Conservation (phyloP, 2,113 vertebrate species). For the Symphodus melops region DNA sequence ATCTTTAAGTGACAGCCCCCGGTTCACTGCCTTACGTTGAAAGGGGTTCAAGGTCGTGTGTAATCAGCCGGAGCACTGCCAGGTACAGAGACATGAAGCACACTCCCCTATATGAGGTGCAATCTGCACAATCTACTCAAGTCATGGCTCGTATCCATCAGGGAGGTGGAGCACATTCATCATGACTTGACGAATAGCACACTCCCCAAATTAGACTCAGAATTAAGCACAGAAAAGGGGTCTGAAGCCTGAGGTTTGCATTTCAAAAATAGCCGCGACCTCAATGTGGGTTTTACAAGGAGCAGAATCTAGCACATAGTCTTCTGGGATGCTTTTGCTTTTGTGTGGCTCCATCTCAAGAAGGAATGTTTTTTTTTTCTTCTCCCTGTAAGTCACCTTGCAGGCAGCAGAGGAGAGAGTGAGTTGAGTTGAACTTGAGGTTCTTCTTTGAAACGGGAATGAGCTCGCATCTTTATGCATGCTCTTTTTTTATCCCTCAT, state of each 20-base stretch:
- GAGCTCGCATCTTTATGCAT: slow-evolving; percentile 61
- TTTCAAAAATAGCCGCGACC: slow-evolving; percentile 76
- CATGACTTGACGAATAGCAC: slow-evolving; percentile 50
- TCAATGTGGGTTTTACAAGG: slow-evolving; percentile 66
- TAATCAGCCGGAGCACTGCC: slow-evolving; percentile 52
- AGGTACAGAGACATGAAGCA: slow-evolving; percentile 43
- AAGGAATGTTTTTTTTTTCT: slow-evolving; percentile 68
- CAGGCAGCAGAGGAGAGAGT: slow-evolving; percentile 46
- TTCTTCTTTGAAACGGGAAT: slow-evolving; percentile 63
- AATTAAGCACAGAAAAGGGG: slow-evolving; percentile 68
- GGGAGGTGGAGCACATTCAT: slow-evolving; percentile 34
- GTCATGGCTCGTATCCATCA: slow-evolving; percentile 58
- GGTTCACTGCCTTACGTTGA: slow-evolving; percentile 33
- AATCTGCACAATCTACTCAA: slow-evolving; percentile 57
- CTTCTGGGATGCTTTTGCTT: slow-evolving; percentile 63
- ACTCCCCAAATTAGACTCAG: slow-evolving; percentile 62
- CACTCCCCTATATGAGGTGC: slow-evolving; percentile 30
- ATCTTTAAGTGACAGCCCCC: slow-evolving; percentile 23
- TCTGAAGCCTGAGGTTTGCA: slow-evolving; percentile 62
- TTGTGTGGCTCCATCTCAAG: slow-evolving; percentile 57
- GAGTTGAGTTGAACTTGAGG: slow-evolving; percentile 61
- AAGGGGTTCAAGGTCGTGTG: slow-evolving; percentile 71
- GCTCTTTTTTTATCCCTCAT: slow-evolving; percentile 41
- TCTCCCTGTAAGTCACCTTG: slow-evolving; percentile 75
- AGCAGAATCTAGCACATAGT: slow-evolving; percentile 74